Conservation (phyloP, 2,113 vertebrate genomes). For the Erythrocercus mccallii region DNA sequence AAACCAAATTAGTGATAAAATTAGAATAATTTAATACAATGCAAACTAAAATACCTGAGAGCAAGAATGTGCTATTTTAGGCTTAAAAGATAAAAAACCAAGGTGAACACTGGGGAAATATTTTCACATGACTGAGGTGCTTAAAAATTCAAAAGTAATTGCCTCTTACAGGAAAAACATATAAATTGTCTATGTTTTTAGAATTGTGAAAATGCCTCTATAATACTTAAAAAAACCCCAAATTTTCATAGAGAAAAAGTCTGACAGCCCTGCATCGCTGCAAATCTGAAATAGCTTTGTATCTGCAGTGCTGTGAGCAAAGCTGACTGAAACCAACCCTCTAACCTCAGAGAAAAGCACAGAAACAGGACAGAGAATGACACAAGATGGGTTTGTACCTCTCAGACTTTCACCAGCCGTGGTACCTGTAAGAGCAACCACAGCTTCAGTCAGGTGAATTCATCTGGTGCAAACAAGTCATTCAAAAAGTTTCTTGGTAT, state of each 20-base stretch:
- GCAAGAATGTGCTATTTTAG: neutral
- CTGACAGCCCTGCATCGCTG: neutral
- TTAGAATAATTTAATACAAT: neutral
- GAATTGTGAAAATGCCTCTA: neutral
- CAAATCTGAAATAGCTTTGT: neutral
- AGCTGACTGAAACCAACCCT: fast-evolving
- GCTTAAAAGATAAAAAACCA: neutral
- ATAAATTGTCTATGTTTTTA: neutral
- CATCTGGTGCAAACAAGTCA: neutral
- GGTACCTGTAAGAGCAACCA: neutral
- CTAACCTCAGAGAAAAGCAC: neutral
- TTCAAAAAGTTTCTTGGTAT: neutral
- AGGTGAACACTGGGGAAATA: neutral
- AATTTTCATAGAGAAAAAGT: neutral
- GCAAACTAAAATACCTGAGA: neutral
- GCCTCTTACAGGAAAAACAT: neutral
- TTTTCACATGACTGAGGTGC: neutral
- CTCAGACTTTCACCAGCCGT: neutral
- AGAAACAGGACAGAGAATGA: neutral
- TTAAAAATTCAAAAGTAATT: neutral
- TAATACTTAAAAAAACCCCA: fast-evolving
- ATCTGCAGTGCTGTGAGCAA: fast-evolving
- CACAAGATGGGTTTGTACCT: fast-evolving
- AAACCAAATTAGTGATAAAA: neutral
- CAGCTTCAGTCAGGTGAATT: neutral